These are phyloP conservation scores for Megalops atlanticus DNA, from an alignment of 2,113 vertebrate genomes.

Conservation along the genomic window DNA sequence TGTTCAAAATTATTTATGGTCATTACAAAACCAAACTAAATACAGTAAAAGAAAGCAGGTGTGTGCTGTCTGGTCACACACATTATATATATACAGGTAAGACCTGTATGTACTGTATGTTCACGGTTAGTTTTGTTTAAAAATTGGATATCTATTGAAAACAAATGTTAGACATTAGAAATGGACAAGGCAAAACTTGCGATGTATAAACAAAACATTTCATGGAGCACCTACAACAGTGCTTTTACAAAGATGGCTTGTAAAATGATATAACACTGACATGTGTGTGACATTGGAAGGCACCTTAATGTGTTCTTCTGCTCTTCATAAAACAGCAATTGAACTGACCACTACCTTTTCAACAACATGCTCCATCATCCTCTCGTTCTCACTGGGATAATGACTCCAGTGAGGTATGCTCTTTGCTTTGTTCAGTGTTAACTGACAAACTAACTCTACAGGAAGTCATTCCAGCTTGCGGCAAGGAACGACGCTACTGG, in stretches of 20 bases:
- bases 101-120: too few relatives aligned
- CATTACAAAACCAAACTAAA: too few relatives aligned
- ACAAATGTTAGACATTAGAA: slow-evolving; percentile 43
- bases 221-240: slow-evolving; percentile 19
- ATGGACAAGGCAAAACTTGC: slow-evolving; percentile 45
- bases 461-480: not conserved
- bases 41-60: too few relatives aligned
- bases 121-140: not conserved
- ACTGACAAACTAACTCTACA: slow-evolving; percentile 22
- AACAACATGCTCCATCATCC: too few relatives aligned
- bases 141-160: slow-evolving; percentile 24
- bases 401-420: not conserved
- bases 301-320: slow-evolving; percentile 27
- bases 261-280: slow-evolving; percentile 36
- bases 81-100: too few relatives aligned
- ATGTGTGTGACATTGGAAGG: slow-evolving; percentile 26
- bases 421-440: not conserved
- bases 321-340: not conserved
- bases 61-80: too few relatives aligned
- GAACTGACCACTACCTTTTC: too few relatives aligned
- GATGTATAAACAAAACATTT: slow-evolving; percentile 54
- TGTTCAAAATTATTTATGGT: too few relatives aligned
- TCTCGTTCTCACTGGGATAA: not conserved
- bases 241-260: slow-evolving; percentile 47
- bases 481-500: slow-evolving; percentile 79